Conservation (phyloP, 2,888 invertebrate species). For the Fabriciana adippe region DNA sequence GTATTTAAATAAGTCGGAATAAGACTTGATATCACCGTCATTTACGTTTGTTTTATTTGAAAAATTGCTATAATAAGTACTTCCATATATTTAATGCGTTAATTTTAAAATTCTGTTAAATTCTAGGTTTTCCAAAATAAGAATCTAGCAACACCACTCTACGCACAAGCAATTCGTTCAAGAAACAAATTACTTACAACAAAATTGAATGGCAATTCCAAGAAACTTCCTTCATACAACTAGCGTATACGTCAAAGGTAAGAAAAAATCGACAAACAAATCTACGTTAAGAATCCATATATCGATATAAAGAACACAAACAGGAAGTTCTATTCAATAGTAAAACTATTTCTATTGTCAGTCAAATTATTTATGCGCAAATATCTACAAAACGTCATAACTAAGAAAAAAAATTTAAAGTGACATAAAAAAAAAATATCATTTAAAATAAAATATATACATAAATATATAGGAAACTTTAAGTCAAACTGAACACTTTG, state of each 20-base stretch:
- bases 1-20: too few relatives aligned
- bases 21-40: too few relatives aligned
- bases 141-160: neutral
- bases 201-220: neutral
- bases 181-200: neutral
- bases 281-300: neutral
- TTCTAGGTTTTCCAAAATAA: neutral
- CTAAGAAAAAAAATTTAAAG: neutral
- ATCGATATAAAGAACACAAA: constrained; percentile 4
- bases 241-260: neutral
- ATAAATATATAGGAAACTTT: neutral
- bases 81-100: too few relatives aligned
- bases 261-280: neutral
- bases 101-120: too few relatives aligned
- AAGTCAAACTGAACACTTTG: constrained; percentile 16
- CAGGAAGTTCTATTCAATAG: neutral
- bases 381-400: constrained; percentile 8
- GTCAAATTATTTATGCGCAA: constrained; percentile 13
- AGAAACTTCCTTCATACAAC: neutral
- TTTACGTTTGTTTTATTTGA: too few relatives aligned
- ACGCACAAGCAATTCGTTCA: neutral
- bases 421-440: neutral
- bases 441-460: too few relatives aligned
- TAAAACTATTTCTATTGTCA: constrained; percentile 6
- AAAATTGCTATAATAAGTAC: too few relatives aligned